Percentiles rank a stretch among this genome's conserved stretches.
phyloP scores from a whole-genome alignment of 1,140 invertebrate species.

The Pachypeltis micranthus region DNA sequence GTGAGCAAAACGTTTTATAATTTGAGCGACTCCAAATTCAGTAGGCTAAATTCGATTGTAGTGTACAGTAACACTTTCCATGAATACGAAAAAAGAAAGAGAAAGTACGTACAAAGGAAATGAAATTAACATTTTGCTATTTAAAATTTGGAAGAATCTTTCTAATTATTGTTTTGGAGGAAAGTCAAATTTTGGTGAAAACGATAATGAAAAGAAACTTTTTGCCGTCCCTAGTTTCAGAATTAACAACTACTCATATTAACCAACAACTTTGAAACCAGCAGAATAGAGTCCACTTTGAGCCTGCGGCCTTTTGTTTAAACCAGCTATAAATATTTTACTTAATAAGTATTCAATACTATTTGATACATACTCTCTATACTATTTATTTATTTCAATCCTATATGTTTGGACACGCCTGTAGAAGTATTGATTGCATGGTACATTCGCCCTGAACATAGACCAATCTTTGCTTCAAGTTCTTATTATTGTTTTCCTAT shows the following conservation, averaged over 20 bases:
- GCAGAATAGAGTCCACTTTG: slow-evolving; percentile 3
- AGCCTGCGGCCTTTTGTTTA: slow-evolving; percentile 23
- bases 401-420: slow-evolving; percentile 24
- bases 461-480: slow-evolving; percentile 6
- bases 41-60: not conserved
- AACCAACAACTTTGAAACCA: too few relatives aligned
- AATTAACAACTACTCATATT: too few relatives aligned
- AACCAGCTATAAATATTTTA: slow-evolving; percentile 22
- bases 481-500: not conserved
- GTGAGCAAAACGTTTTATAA: slow-evolving; percentile 1
- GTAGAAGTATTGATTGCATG: slow-evolving; percentile 20
- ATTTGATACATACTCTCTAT: slow-evolving; percentile 14
- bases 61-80: not conserved
- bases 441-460: slow-evolving; percentile 17
- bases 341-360: slow-evolving; percentile 22
- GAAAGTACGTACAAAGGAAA: not conserved
- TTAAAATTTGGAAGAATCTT: too few relatives aligned
- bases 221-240: too few relatives aligned
- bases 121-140: too few relatives aligned
- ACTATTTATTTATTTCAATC: slow-evolving; percentile 18
- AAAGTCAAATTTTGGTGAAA: too few relatives aligned
- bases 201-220: too few relatives aligned
- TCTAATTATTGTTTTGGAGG: too few relatives aligned
- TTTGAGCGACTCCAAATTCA: not conserved
- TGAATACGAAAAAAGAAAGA: not conserved